Conservation (phyloP, 2,888 invertebrate species). For the Lacanobia wlatinum region DNA sequence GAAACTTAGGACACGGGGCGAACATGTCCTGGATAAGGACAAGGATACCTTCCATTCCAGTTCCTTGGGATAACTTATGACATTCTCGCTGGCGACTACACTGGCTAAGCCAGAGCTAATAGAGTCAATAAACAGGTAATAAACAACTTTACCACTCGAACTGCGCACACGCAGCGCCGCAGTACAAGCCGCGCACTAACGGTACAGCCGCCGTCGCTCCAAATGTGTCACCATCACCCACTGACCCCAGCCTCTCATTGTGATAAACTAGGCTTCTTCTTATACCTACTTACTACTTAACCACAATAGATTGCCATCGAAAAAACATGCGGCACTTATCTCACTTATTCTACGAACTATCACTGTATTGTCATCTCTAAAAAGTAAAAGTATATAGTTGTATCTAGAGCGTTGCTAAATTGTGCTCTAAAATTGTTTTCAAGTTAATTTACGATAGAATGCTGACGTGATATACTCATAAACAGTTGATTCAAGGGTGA, state of each 20-base stretch:
- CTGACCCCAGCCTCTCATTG: conserved; percentile 65
- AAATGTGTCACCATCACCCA: conserved; percentile 70
- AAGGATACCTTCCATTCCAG: not conserved
- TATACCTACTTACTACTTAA: conserved; percentile 54
- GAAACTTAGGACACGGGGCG: not conserved
- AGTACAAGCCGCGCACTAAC: conserved; percentile 63
- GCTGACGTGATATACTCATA: not conserved
- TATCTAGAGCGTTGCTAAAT: conserved; percentile 4
- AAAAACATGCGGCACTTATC: conserved; percentile 11
- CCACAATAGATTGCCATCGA: conserved; percentile 43
- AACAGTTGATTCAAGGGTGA: conserved; percentile 22
- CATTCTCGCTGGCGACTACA: not conserved
- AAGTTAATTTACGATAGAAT: not conserved
- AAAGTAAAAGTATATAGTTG: conserved; percentile 42
- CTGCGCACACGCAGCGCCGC: conserved; percentile 36
- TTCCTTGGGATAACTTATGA: not conserved
- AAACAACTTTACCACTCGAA: conserved; percentile 36
- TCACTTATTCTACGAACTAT: conserved; percentile 38
- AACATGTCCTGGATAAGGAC: not conserved
- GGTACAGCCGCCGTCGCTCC: conserved; percentile 67
- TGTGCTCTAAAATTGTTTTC: not conserved
- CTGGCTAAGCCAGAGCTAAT: not conserved
- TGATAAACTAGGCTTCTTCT: conserved; percentile 56
- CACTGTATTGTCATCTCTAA: conserved; percentile 11
- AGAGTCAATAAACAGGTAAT: conserved; percentile 16